Conservation (phyloP, 2,888 invertebrate species). For the Plebejus argus region DNA sequence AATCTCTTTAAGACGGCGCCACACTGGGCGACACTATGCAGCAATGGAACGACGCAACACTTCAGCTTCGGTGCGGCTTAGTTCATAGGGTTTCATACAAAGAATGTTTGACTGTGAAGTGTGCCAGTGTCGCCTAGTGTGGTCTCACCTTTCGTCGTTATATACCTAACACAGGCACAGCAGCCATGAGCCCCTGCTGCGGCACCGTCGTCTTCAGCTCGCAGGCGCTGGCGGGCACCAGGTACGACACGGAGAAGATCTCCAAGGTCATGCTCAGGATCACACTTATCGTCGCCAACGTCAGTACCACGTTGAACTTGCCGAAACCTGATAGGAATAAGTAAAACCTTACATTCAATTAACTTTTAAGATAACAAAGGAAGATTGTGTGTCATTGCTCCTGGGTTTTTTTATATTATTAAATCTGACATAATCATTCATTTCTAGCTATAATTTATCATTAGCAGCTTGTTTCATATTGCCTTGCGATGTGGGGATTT, state of each 20-base stretch:
- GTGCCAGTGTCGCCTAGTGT: neutral
- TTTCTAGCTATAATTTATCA: too few species aligned
- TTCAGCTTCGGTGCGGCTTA: too few species aligned
- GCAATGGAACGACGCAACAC: too few species aligned
- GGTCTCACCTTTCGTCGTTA: neutral
- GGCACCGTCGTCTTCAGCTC: conserved; percentile 62
- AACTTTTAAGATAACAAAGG: conserved; percentile 12
- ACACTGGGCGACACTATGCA: too few species aligned
- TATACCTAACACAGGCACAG: conserved; percentile 61
- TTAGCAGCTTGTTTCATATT: too few species aligned
- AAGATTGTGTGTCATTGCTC: too few species aligned
- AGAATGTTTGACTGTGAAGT: too few species aligned
- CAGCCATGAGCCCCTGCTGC: conserved; percentile 67
- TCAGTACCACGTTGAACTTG: conserved; percentile 57
- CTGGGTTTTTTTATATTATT: too few species aligned
- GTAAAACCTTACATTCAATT: neutral
- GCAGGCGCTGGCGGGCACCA: conserved; percentile 68
- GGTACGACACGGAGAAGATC: conserved; percentile 63
- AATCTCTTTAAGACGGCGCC: too few species aligned
- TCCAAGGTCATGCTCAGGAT: conserved; percentile 65
- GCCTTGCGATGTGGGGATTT: too few species aligned
- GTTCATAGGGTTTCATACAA: too few species aligned
- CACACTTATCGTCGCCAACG: conserved; percentile 54
- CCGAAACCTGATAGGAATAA: conserved; percentile 57
- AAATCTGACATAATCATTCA: too few species aligned